Conservation (phyloP, 1,140 invertebrate species). For the Portunus trituberculatus region DNA sequence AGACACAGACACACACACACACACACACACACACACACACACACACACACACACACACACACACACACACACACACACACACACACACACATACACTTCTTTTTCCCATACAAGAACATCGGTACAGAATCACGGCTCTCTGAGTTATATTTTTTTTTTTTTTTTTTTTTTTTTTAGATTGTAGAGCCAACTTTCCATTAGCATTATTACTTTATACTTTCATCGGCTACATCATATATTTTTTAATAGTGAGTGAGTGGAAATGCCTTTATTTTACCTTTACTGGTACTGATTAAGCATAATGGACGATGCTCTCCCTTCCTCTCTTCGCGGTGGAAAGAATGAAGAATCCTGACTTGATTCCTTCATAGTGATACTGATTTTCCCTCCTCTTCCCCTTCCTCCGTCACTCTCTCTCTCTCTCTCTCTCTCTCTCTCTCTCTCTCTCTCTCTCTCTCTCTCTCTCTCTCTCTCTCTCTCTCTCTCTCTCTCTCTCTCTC, state of each 20-base stretch:
- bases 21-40: not conserved
- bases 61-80: constrained; percentile 10
- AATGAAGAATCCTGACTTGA: not conserved
- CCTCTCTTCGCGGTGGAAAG: not conserved
- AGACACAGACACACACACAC: not conserved
- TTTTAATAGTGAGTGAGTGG: not conserved
- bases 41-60: not conserved
- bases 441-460: constrained; percentile 9
- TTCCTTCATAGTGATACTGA: not conserved
- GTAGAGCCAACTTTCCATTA: not conserved
- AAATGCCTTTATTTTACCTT: constrained; percentile 24
- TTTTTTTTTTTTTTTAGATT: not conserved
- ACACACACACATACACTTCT: not conserved
- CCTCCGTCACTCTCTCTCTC: not conserved
- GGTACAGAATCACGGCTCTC: not conserved
- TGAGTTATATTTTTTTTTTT: not conserved
- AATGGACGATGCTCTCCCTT: constrained; percentile 2
- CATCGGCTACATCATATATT: not conserved
- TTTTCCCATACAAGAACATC: not conserved
- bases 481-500: not conserved
- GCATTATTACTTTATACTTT: not conserved
- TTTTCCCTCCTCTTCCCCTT: not conserved
- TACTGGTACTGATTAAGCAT: not conserved
- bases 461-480: not conserved
- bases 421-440: constrained; percentile 20